Conservation (phyloP, 2,888 invertebrate genomes). For the Pseudolycoriella hygida region DNA sequence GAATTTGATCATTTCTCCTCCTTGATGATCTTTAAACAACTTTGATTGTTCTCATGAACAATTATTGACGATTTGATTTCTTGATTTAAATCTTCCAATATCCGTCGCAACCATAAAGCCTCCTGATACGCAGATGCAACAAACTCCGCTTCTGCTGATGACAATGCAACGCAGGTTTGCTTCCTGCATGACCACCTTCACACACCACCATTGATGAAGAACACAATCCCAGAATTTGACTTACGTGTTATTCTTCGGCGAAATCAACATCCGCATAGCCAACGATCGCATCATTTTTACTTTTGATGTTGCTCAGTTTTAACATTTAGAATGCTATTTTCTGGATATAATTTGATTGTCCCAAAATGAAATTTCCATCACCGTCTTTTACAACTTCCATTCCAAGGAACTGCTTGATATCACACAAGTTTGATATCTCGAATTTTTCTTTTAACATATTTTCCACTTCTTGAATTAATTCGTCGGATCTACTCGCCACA, state of each 20-base stretch:
- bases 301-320: no score
- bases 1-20: no score
- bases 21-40: no score
- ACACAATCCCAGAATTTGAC: constrained; percentile 8
- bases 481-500: no score
- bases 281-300: no score
- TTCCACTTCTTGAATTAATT: no score
- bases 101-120: constrained; percentile 11
- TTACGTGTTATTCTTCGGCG: constrained; percentile 13
- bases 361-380: not conserved
- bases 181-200: no score
- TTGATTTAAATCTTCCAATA: constrained; percentile 12
- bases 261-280: constrained; percentile 16
- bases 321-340: not conserved
- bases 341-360: not conserved
- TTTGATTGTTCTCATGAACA: constrained; percentile 13
- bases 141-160: no score
- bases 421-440: no score
- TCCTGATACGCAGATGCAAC: constrained; percentile 14
- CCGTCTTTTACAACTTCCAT: not conserved
- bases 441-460: no score
- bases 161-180: no score
- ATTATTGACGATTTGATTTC: constrained; percentile 5
- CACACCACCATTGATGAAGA: constrained; percentile 3
- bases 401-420: not conserved